phyloP scores from a whole-genome alignment of 2,797 vertebrate genomes.

The Channallabes apus region DNA sequence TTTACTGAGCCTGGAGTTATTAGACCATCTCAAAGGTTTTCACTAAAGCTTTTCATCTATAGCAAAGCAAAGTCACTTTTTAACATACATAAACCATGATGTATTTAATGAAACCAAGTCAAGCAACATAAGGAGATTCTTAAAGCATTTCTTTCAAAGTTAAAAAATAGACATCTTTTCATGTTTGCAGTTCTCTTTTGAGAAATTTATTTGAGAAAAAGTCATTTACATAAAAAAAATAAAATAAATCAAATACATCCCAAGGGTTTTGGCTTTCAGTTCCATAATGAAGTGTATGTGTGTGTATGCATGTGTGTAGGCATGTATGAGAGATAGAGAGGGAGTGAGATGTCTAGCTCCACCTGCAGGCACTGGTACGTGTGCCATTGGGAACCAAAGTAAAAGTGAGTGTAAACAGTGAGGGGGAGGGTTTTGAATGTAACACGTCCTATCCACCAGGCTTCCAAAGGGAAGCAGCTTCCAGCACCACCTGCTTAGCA shows the following conservation, averaged over 20 bases:
- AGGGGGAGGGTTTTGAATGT: slow-evolving; percentile 41
- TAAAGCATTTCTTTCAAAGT: neutral
- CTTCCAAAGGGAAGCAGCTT: slow-evolving; percentile 65
- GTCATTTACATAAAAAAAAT: slow-evolving; percentile 51
- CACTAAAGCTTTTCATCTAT: neutral
- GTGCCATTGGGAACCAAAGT: slow-evolving; percentile 31
- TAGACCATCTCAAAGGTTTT: neutral
- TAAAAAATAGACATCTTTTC: slow-evolving; percentile 29
- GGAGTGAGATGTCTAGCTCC: slow-evolving; percentile 10
- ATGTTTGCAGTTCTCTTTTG: slow-evolving; percentile 48
- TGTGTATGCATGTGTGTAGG: neutral
- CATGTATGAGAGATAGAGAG: neutral
- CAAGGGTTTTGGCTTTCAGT: slow-evolving; percentile 52
- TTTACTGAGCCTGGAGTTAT: neutral
- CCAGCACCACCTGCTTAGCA: slow-evolving; percentile 64
- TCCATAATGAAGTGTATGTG: slow-evolving; percentile 40
- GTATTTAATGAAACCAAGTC: neutral
- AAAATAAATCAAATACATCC: slow-evolving; percentile 42
- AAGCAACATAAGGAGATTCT: neutral
- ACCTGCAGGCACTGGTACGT: slow-evolving; percentile 32
- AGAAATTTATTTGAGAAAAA: slow-evolving; percentile 58
- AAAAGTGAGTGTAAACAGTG: slow-evolving; percentile 52
- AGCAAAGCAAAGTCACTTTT: neutral
- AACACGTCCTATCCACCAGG: slow-evolving; percentile 53
- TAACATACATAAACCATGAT: neutral